phyloP scores from a whole-genome alignment of 1,140 invertebrate genomes.

The Muscidifurax raptorellus region DNA sequence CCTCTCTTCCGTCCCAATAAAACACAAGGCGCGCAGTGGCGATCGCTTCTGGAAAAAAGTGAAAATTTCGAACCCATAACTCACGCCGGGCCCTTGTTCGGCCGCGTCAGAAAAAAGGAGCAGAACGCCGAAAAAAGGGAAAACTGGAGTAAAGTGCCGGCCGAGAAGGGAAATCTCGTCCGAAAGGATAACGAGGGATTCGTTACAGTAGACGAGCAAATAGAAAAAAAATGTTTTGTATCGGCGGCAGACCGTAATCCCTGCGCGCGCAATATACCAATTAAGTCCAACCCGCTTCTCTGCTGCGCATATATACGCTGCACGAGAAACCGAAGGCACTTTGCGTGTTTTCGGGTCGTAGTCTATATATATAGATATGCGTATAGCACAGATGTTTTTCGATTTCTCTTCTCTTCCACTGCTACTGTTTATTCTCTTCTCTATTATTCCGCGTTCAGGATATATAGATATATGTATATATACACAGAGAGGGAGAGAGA shows the following conservation, averaged over 20 bases:
- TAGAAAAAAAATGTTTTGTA: slow-evolving; percentile 56
- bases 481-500: not conserved
- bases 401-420: not conserved
- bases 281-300: slow-evolving; percentile 60
- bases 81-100: not conserved
- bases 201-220: slow-evolving; percentile 32
- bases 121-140: slow-evolving; percentile 32
- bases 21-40: not conserved
- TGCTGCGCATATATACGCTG: slow-evolving; percentile 5
- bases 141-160: slow-evolving; percentile 37
- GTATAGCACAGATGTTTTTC: not conserved
- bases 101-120: not conserved
- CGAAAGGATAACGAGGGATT: slow-evolving; percentile 43
- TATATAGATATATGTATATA: not conserved
- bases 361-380: not conserved
- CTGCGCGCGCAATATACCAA: slow-evolving; percentile 66
- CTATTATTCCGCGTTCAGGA: not conserved
- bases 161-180: slow-evolving; percentile 23
- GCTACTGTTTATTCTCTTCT: not conserved
- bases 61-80: slow-evolving; percentile 32
- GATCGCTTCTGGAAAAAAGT: slow-evolving; percentile 11
- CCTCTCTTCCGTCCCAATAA: not conserved
- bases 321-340: too few relatives aligned
- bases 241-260: slow-evolving; percentile 56
- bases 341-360: slow-evolving; percentile 23